Percentiles rank a stretch among this genome's conserved stretches.
phyloP scores from a whole-genome alignment of 2,888 invertebrate genomes.

The Ptychoptera contaminata region DNA sequence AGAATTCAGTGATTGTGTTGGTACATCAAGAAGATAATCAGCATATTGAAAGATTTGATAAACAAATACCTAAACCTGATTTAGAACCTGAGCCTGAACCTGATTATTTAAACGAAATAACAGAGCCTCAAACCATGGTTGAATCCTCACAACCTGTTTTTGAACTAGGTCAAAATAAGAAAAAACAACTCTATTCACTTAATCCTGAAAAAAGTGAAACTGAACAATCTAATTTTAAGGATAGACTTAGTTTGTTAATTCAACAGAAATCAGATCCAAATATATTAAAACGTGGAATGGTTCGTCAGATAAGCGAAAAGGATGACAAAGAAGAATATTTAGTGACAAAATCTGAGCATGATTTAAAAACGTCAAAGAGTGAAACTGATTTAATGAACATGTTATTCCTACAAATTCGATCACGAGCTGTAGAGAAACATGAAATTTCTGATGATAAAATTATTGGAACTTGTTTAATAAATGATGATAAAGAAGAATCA shows the following conservation, averaged over 20 bases:
- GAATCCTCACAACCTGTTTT: too few species aligned
- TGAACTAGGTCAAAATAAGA: too few species aligned
- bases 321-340: background rate
- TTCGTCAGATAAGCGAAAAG: background rate
- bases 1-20: constrained; percentile 23
- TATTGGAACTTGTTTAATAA: too few species aligned
- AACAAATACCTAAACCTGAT: too few species aligned
- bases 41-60: too few species aligned
- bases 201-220: background rate
- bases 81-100: too few species aligned
- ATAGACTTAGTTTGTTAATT: background rate
- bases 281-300: background rate
- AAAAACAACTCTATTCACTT: background rate
- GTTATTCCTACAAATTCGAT: background rate
- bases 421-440: background rate
- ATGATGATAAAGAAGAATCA: too few species aligned
- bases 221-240: background rate
- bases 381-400: constrained; percentile 17
- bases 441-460: too few species aligned
- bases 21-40: constrained; percentile 17
- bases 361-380: constrained; percentile 22
- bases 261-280: background rate
- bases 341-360: too few species aligned
- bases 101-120: too few species aligned
- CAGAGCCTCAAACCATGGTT: too few species aligned